Conservation (phyloP, 2,797 vertebrate species). For the Molossus alvarezi region DNA sequence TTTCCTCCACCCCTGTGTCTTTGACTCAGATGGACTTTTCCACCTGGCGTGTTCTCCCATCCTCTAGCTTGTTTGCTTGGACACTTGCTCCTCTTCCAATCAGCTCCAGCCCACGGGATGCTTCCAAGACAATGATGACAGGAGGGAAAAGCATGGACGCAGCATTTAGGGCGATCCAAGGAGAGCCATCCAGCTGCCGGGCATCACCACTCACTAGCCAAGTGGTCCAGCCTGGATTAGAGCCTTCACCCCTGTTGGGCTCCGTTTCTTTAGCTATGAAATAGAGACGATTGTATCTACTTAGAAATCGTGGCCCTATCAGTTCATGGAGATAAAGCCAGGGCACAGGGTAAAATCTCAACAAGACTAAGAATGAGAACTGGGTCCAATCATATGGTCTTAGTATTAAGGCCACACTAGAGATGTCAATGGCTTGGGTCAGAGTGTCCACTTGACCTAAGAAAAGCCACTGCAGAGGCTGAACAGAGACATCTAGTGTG, state of each 20-base stretch:
- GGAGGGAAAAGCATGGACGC: not conserved
- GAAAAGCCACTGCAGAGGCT: not conserved
- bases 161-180: not conserved
- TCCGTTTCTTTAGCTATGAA: not conserved
- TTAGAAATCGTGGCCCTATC: not conserved
- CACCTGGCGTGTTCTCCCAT: not conserved
- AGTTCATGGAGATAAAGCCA: not conserved
- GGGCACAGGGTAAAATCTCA: not conserved
- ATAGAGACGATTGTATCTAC: not conserved
- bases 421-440: no score
- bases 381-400: not conserved
- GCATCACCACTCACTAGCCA: not conserved
- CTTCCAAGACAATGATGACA: not conserved
- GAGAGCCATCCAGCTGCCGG: not conserved
- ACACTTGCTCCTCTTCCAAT: not conserved
- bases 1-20: fast-evolving
- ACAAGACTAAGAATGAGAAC: not conserved
- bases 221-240: not conserved
- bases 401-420: not conserved
- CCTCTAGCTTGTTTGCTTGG: not conserved
- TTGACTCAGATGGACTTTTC: not conserved
- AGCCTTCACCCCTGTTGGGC: not conserved
- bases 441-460: not conserved
- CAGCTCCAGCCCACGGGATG: no score
- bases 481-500: fast-evolving